phyloP scores from a whole-genome alignment of 2,113 vertebrate species.

The Tachysurus vachellii region DNA sequence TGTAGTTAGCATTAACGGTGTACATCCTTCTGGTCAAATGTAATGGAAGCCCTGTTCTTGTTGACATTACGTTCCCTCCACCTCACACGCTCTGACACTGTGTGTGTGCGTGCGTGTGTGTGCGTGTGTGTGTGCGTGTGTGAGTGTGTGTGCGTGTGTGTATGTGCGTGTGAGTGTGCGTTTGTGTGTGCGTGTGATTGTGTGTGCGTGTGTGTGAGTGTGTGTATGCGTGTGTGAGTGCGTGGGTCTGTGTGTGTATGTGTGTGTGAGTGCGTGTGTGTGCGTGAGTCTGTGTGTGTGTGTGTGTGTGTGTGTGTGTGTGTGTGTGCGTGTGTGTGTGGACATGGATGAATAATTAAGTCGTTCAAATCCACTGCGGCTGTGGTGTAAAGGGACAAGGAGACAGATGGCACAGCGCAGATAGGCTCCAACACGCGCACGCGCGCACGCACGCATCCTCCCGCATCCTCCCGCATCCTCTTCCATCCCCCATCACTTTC shows the following conservation, averaged over 20 bases:
- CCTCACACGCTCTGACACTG: too few relatives aligned
- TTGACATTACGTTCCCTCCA: background rate
- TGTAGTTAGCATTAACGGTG: background rate
- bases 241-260: too few relatives aligned
- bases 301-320: conserved; percentile 32
- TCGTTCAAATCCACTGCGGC: conserved; percentile 80
- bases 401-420: conserved; percentile 97
- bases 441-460: conserved; percentile 74
- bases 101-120: too few relatives aligned
- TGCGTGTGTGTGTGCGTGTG: too few relatives aligned
- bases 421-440: conserved; percentile 86
- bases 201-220: too few relatives aligned
- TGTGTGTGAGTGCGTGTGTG: too few relatives aligned
- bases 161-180: too few relatives aligned
- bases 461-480: conserved; percentile 75
- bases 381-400: conserved; percentile 71
- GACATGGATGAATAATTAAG: conserved; percentile 82
- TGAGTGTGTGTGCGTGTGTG: too few relatives aligned
- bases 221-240: too few relatives aligned
- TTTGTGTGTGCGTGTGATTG: too few relatives aligned
- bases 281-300: background rate
- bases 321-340: conserved; percentile 82
- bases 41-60: background rate
- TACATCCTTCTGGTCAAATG: background rate
- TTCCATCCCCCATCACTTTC: background rate